Evolutionary conservation across 1,140 invertebrate genomes (phyloP).

Genomic region (Mactra quadrangularis): DNA sequence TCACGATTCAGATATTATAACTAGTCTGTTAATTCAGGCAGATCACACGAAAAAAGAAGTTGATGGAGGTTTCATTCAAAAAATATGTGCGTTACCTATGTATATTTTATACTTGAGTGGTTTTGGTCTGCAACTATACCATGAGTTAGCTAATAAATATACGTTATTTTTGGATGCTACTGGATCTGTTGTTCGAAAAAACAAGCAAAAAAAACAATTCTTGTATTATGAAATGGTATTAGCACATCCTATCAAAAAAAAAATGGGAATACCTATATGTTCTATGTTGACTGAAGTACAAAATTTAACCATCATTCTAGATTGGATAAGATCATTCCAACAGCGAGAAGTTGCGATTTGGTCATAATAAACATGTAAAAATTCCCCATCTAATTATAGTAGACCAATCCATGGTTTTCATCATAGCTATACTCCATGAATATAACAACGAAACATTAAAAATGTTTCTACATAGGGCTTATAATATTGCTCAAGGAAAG

Average conservation of each 20-base stretch:
- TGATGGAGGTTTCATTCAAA: slow-evolving; percentile 35
- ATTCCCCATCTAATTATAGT: slow-evolving; percentile 4
- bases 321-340: slow-evolving; percentile 23
- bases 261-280: slow-evolving; percentile 32
- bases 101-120: slow-evolving; percentile 39
- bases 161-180: slow-evolving; percentile 42
- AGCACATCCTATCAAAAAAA: neutral
- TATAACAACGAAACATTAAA: slow-evolving; percentile 24
- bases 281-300: slow-evolving; percentile 27
- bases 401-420: slow-evolving; percentile 42
- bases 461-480: neutral
- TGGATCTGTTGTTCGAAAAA: slow-evolving; percentile 16
- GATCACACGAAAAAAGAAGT: neutral
- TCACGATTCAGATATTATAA: neutral
- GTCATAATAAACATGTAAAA: neutral
- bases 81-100: slow-evolving; percentile 13
- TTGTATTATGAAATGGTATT: slow-evolving; percentile 39
- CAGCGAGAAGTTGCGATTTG: slow-evolving; percentile 22
- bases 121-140: slow-evolving; percentile 6
- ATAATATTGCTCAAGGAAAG: neutral
- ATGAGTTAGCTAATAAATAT: neutral
- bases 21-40: slow-evolving; percentile 8
- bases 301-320: slow-evolving; percentile 12
- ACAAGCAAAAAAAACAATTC: neutral
- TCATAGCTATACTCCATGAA: slow-evolving; percentile 17